Base-by-base conservation (phyloP, 2,113 vertebrate species). In the Ctenomys sociabilis region DNA sequence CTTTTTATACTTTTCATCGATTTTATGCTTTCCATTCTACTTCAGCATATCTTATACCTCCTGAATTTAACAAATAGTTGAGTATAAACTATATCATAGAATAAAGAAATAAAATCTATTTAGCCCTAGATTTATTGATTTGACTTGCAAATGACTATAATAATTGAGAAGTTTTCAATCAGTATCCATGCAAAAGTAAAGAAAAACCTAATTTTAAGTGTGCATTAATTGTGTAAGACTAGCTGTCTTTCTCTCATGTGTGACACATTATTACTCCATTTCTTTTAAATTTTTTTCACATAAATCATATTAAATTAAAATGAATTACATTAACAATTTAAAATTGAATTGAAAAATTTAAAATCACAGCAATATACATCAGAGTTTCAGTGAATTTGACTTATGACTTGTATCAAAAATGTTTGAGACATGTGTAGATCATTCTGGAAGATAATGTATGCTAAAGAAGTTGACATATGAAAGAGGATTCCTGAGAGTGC, bases 1-100 rank as follows among this genome's bases (percentile, higher is more conserved):
- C 72, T 90, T 92, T 66, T 91, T 86, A 83, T 87, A 80, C 28
- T 87, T 90, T 96, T 72, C 19, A 72, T 72, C 57, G 84, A n/a
- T 8, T 81, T 64, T 91, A 26, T 91, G 22, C 30, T 92, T 87
- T 81, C 52, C 8, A 80, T 86, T 87, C 35, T 87, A 16, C 72
- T 87, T 91, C 12, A 59, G 24, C 86, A 10, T 77, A 94, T 28
- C 43, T 90, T 68, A 2, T 70, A n/a, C 30, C 77, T 88, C 14
- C 14, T 85, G 11, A 14, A 52, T 93, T 78, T 85, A 81, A 85
- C 13, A 35, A 61, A 45, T 11, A 54, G 63, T 86, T 66, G 24
- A n/a, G 14, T 72, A 40, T 49, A 72, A 93, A 93, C 64, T 82
- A 24, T 73, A 32, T 72, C 43, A 35, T 11, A 70, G 35, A 78